These are phyloP conservation scores for Hybognathus amarus DNA, from an alignment of 2,797 vertebrate genomes.

Conservation along the genomic window DNA sequence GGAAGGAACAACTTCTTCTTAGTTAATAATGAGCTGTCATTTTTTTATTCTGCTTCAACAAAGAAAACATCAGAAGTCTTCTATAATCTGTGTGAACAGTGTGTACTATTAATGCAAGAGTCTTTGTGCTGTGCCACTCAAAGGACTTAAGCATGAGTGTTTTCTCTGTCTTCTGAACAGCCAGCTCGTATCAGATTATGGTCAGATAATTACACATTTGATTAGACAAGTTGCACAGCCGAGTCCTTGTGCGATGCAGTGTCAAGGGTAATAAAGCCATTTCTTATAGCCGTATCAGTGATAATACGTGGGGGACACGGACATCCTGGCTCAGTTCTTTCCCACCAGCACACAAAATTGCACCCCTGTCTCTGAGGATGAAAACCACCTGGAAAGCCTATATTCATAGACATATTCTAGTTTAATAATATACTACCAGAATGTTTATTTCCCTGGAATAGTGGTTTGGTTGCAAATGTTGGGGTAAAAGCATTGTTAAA, in stretches of 20 bases:
- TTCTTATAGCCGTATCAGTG: neutral
- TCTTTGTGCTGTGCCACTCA: conserved; percentile 13
- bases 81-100: neutral
- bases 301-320: neutral
- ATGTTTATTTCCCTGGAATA: neutral
- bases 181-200: neutral
- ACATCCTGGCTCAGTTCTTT: neutral
- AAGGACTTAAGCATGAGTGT: neutral
- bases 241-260: conserved; percentile 7
- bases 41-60: neutral
- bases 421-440: neutral
- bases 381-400: neutral
- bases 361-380: neutral
- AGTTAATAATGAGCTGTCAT: neutral
- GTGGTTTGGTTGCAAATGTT: neutral
- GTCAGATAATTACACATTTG: conserved; percentile 24
- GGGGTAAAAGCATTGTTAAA: neutral
- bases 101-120: neutral
- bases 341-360: neutral
- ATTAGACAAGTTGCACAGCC: conserved; percentile 26
- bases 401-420: neutral
- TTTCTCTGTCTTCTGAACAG: conserved; percentile 3
- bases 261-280: conserved; percentile 23
- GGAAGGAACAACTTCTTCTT: neutral
- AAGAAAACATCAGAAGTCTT: neutral